Base-by-base conservation (phyloP, 2,797 vertebrate species). In the Spondyliosoma cantharus region DNA sequence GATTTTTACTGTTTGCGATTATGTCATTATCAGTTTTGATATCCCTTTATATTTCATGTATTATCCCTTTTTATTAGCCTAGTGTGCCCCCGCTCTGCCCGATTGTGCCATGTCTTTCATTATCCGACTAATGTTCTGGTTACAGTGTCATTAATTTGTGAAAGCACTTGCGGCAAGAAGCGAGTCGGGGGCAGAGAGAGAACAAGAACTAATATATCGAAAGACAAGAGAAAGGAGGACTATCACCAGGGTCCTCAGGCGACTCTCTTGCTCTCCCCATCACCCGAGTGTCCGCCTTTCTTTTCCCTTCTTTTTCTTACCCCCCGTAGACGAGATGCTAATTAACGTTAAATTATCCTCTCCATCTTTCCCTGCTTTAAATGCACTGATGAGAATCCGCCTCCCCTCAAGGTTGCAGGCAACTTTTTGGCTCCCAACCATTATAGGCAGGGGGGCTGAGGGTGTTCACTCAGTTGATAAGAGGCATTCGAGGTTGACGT, bases 111-210 rank as follows among this genome's bases (percentile, higher is more conserved):
- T 54, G 52, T 87, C 84, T 91, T 88, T 92, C 88, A 93, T 92
- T 92, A 91, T 76, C 77, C 60, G 25, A 73, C 86, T 91, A 91
- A 93, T 92, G 88, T 91, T 91, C 89, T 89, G 79, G 89, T 85
- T 89, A 89, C 90, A 87, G 66, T 89, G 86, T 88, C 90, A 90
- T 93, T 93, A 88, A 93, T 92, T 93, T 91, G 67, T 64, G 69
- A 85, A 90, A 81, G 70, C 76, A 84, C 87, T 87, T 24, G 2
- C 89, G 85, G 89, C 90, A 78, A 80, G 86, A 82, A 85, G 82
- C 58, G 54, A 86, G 86, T 86, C 71, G 63, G 48, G 64, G 70
- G 78, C 78, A 29, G 63, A 75, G 63, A 83, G 74, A 82, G 88
- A 88, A 82, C 81, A 84, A 86, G 86, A 80, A 67, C 80, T 87